These are phyloP conservation scores for Brachirus orientalis DNA, from an alignment of 2,113 vertebrate genomes.

Conservation along the genomic window DNA sequence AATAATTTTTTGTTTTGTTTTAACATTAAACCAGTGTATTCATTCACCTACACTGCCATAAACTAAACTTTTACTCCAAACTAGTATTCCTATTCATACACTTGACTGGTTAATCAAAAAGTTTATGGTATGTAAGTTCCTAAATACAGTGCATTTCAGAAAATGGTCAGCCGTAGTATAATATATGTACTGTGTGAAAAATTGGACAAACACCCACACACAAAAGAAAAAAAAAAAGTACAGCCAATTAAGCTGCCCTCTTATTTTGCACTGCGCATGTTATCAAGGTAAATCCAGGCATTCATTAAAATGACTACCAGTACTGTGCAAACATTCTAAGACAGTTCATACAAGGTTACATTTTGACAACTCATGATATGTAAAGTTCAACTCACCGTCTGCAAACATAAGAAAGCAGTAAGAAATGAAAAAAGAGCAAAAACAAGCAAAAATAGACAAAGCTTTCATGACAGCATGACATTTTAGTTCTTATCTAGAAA, in stretches of 20 bases:
- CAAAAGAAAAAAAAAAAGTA: conserved; percentile 1
- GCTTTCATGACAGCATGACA: conserved; percentile 84
- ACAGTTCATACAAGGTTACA: conserved; percentile 88
- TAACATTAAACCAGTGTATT: too few species aligned
- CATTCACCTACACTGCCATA: too few species aligned
- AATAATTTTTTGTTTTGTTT: too few species aligned
- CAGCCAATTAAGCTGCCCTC: conserved; percentile 37
- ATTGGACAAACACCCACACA: conserved; percentile 39
- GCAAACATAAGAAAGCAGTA: conserved; percentile 99
- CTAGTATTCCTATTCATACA: background rate
- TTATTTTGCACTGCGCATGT: conserved; percentile 34
- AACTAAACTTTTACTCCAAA: too few species aligned
- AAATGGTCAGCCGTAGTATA: conserved; percentile 53
- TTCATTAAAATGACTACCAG: conserved; percentile 40
- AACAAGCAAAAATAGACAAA: conserved; percentile 88
- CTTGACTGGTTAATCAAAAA: background rate
- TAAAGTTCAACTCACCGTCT: conserved; percentile 99
- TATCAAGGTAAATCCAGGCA: conserved; percentile 42
- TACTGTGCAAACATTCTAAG: conserved; percentile 71
- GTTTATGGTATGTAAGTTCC: too few species aligned
- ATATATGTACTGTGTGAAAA: conserved; percentile 39
- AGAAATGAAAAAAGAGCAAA: conserved; percentile 91
- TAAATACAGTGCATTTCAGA: conserved; percentile 16
- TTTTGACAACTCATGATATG: conserved; percentile 89
- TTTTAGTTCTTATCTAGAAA: conserved; percentile 48